Evolutionary conservation across 2,113 vertebrate species (phyloP).

Genomic region (Tonatia bakeri): DNA sequence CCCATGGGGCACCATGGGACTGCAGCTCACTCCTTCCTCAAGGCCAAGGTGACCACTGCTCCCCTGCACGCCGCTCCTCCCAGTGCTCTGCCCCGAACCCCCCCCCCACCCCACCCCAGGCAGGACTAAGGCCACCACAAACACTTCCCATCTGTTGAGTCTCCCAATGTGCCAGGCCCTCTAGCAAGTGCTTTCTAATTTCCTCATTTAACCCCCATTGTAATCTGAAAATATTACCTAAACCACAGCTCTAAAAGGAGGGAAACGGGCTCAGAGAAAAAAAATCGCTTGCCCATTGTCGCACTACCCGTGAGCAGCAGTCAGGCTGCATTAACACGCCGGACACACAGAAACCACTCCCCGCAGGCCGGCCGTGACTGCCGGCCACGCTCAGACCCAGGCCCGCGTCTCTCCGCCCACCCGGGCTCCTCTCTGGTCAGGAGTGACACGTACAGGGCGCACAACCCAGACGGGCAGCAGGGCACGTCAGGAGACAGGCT

Average conservation of each 20-base stretch:
- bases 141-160: not conserved
- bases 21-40: not conserved
- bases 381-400: not conserved
- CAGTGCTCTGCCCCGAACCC: not conserved
- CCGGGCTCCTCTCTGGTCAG: not conserved
- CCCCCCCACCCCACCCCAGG: not conserved
- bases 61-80: not conserved
- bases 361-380: not conserved
- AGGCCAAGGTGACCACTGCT: not conserved
- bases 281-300: not conserved
- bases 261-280: not conserved
- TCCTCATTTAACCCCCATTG: not conserved
- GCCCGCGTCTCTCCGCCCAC: not conserved
- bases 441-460: accelerated
- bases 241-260: not conserved
- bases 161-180: not conserved
- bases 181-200: not conserved
- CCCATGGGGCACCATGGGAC: not conserved
- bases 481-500: not conserved
- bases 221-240: not conserved
- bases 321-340: not conserved
- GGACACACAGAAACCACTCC: not conserved
- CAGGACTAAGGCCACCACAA: accelerated
- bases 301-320: not conserved
- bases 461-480: not conserved